Evolutionary conservation across 1,140 invertebrate genomes (phyloP).

Genomic region (Drosophila lacteicornis): DNA sequence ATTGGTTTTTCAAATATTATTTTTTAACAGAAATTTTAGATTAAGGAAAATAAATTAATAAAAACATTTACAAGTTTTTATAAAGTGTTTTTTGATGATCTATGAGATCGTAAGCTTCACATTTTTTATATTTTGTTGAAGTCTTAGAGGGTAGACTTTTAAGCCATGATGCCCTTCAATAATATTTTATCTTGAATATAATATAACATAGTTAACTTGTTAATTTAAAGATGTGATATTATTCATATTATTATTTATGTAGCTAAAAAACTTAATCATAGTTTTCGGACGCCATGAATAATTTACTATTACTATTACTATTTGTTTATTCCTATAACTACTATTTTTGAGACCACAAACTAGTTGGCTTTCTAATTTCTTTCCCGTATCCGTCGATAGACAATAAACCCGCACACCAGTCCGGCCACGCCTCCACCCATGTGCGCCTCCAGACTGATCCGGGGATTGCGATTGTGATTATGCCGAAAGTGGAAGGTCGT

Average conservation of each 20-base stretch:
- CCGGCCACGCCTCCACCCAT: constrained; percentile 92
- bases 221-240: no score
- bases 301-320: not conserved
- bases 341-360: constrained; percentile 23
- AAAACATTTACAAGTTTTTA: not conserved
- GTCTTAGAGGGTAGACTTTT: not conserved
- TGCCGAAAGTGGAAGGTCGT: constrained; percentile 76
- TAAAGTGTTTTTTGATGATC: not conserved
- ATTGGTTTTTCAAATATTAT: rapidly evolving
- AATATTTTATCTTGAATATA: no score
- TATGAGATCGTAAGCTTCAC: not conserved
- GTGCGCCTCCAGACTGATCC: constrained; percentile 92
- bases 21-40: not conserved
- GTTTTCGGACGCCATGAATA: not conserved
- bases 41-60: not conserved
- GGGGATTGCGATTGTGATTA: constrained; percentile 85
- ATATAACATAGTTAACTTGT: no score
- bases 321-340: not conserved
- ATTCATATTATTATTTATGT: no score
- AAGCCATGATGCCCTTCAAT: no score
- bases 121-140: not conserved
- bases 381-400: constrained; percentile 86
- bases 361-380: constrained; percentile 4
- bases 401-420: constrained; percentile 91
- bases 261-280: not conserved